A percentile compares a stretch with the other conserved stretches of the same genome.
Conservation (phyloP, 2,888 invertebrate species). For the Parnassius mnemosyne region DNA sequence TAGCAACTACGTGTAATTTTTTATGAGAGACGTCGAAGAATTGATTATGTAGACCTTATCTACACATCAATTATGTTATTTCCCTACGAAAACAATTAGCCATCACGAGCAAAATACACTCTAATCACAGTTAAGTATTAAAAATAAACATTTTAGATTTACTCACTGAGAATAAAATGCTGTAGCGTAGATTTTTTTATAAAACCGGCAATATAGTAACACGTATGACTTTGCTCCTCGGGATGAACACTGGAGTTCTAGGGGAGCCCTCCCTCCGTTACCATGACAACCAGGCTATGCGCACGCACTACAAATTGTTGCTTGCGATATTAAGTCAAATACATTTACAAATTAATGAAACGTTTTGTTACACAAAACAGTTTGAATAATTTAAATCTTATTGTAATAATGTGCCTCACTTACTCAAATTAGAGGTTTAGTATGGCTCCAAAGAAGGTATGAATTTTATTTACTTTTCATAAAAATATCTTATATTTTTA, state of each 20-base stretch:
- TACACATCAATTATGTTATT: constrained; percentile 1
- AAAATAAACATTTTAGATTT: not conserved
- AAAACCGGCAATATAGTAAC: constrained; percentile 19
- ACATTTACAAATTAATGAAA: constrained; percentile 57
- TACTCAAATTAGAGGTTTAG: constrained; percentile 23
- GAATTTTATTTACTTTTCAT: constrained; percentile 30
- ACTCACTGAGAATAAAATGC: constrained; percentile 16
- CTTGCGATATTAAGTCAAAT: constrained; percentile 42
- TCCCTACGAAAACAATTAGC: no score
- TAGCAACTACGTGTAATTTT: no score
- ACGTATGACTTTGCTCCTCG: constrained; percentile 26
- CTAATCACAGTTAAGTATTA: no score
- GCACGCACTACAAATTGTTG: constrained; percentile 55
- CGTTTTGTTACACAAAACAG: constrained; percentile 38
- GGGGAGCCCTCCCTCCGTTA: constrained; percentile 45
- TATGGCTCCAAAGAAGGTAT: constrained; percentile 74
- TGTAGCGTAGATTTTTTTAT: constrained; percentile 2
- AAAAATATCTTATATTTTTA: not conserved
- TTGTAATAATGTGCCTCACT: constrained; percentile 25
- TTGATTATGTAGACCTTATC: not conserved
- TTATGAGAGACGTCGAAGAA: no score
- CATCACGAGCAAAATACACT: not conserved
- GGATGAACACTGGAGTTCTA: constrained; percentile 30
- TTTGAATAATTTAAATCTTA: constrained; percentile 29
- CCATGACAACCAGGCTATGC: constrained; percentile 58